These are phyloP conservation scores for Calameuta idolon DNA, from an alignment of 2,888 invertebrate species.

Conservation along the genomic window DNA sequence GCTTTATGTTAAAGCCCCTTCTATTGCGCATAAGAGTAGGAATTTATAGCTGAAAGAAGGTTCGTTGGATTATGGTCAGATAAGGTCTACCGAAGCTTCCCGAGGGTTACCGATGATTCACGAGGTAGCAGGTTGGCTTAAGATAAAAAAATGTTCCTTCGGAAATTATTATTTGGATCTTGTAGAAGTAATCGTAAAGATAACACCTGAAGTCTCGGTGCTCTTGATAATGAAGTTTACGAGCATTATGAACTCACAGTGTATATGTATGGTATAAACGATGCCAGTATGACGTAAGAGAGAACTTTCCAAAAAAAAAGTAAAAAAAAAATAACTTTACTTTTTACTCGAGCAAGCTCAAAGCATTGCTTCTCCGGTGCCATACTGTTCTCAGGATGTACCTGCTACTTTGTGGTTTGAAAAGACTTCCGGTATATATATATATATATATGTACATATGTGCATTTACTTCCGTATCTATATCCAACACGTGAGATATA, in stretches of 20 bases:
- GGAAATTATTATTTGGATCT: neutral
- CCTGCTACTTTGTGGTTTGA: no score
- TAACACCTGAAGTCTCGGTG: neutral
- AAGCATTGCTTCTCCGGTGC: no score
- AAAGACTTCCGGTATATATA: no score
- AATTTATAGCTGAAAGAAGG: neutral
- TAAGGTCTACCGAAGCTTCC: neutral
- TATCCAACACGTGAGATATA: no score
- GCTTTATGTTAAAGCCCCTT: no score
- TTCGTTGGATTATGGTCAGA: neutral
- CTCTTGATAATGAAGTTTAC: neutral
- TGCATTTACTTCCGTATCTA: no score
- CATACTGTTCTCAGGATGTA: no score
- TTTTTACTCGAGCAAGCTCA: neutral
- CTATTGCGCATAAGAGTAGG: no score
- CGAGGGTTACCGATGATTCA: neutral
- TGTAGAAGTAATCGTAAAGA: neutral
- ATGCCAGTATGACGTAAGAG: neutral
- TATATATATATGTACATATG: no score
- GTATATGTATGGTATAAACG: neutral
- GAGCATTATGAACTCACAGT: neutral
- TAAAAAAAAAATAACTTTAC: neutral
- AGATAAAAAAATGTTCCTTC: neutral
- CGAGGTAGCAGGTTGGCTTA: neutral
- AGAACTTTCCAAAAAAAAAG: neutral